Conservation (phyloP, 2,888 invertebrate genomes). For the Macrophya alboannulata region DNA sequence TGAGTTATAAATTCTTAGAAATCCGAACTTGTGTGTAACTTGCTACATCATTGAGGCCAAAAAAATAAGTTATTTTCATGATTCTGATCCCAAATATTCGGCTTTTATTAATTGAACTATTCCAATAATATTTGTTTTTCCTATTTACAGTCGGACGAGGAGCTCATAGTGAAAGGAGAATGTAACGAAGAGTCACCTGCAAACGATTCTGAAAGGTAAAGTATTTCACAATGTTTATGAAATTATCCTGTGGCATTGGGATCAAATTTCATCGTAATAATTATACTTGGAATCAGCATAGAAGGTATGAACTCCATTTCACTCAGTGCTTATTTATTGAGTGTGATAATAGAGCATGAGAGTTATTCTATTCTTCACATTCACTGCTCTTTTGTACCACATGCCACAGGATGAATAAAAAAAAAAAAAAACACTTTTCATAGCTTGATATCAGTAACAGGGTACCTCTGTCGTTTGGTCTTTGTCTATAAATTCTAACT, state of each 20-base stretch:
- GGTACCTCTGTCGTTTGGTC: neutral
- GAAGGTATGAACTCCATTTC: neutral
- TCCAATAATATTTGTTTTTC: slow-evolving; percentile 9
- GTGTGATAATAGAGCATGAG: neutral
- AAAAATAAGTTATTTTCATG: neutral
- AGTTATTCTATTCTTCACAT: neutral
- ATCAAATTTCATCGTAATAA: neutral
- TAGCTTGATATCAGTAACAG: neutral
- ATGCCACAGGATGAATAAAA: slow-evolving; percentile 13
- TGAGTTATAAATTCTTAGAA: neutral
- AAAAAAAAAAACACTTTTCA: neutral
- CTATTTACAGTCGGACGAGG: slow-evolving; percentile 45
- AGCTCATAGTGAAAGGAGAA: slow-evolving; percentile 32
- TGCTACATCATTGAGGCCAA: neutral
- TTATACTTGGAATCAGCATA: neutral
- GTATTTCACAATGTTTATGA: slow-evolving; percentile 31
- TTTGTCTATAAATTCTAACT: neutral
- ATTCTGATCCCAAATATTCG: neutral
- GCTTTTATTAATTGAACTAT: neutral
- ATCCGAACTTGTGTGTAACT: neutral
- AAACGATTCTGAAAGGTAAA: slow-evolving; percentile 53
- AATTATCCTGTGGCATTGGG: slow-evolving; percentile 35
- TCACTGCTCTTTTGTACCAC: neutral
- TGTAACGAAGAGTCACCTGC: slow-evolving; percentile 39
- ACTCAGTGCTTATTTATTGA: neutral